phyloP scores from a whole-genome alignment of 2,888 invertebrate species.

The Eledone cirrhosa region DNA sequence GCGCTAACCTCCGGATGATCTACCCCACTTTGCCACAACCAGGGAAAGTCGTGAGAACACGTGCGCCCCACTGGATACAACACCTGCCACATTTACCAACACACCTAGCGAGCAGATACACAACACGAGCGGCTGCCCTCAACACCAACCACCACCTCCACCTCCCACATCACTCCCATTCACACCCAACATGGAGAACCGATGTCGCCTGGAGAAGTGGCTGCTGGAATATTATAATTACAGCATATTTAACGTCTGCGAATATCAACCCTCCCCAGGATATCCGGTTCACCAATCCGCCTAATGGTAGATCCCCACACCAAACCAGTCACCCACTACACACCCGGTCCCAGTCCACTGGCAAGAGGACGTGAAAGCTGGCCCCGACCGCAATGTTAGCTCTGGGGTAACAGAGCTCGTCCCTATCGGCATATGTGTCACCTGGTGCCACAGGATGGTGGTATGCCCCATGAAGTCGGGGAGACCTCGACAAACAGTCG shows the following conservation, averaged over 20 bases:
- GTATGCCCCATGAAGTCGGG: conserved; percentile 37
- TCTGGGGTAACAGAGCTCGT: conserved; percentile 44
- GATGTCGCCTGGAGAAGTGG: conserved; percentile 36
- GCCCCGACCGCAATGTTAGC: conserved; percentile 43
- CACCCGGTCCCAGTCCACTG: conserved; percentile 51
- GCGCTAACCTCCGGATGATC: background rate
- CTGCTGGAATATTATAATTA: conserved; percentile 42
- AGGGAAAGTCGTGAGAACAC: too few species aligned
- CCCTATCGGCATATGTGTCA: conserved; percentile 43
- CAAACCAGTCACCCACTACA: conserved; percentile 44
- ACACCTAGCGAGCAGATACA: too few species aligned
- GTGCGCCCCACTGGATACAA: too few species aligned
- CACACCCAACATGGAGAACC: conserved; percentile 39
- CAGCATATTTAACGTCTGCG: conserved; percentile 50
- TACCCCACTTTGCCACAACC: too few species aligned
- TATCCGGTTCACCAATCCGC: conserved; percentile 41
- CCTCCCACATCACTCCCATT: conserved; percentile 39
- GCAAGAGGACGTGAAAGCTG: conserved; percentile 46
- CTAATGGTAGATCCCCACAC: conserved; percentile 46
- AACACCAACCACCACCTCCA: conserved; percentile 35
- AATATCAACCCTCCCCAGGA: conserved; percentile 45
- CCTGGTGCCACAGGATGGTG: conserved; percentile 46
- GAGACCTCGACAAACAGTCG: conserved; percentile 35
- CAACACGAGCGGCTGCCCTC: conserved; percentile 32
- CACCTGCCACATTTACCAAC: too few species aligned